phyloP scores from a whole-genome alignment of 23 tunicate genomes.

The Styela clava region DNA sequence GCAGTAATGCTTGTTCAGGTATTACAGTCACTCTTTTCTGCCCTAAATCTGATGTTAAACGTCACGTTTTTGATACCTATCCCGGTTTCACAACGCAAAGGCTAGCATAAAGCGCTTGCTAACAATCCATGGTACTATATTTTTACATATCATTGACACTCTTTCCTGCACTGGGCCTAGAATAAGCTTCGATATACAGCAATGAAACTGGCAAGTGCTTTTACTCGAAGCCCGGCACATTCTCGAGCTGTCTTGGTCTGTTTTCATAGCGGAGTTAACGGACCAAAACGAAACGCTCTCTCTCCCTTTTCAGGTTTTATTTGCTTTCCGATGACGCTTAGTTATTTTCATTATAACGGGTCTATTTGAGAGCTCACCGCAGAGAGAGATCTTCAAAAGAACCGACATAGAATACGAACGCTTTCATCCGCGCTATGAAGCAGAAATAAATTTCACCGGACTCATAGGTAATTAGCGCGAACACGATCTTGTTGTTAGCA shows the following conservation, averaged over 20 bases:
- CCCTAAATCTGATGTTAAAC: too few relatives aligned
- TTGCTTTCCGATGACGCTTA: not conserved
- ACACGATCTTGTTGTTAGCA: not conserved
- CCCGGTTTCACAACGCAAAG: not conserved
- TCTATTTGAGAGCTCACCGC: conserved; percentile 20
- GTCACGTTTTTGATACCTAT: not conserved
- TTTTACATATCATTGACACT: not conserved
- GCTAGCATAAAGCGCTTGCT: too few relatives aligned
- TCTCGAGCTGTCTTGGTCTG: not conserved
- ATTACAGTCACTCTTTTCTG: too few relatives aligned
- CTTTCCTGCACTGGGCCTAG: not conserved
- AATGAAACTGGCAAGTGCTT: not conserved
- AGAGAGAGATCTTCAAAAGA: conserved; percentile 8
- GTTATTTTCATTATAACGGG: conserved; percentile 10
- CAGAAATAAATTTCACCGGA: not conserved
- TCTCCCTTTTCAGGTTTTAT: not conserved
- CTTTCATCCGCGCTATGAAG: not conserved
- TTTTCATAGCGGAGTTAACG: not conserved
- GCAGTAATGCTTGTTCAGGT: too few relatives aligned
- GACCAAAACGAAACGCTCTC: not conserved
- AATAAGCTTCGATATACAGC: too few relatives aligned
- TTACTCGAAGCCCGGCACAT: not conserved
- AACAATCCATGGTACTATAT: too few relatives aligned
- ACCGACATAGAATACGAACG: not conserved
- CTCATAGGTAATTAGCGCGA: not conserved